Base-by-base conservation (phyloP, 2,888 invertebrate species). In the Nysson spinosus region DNA sequence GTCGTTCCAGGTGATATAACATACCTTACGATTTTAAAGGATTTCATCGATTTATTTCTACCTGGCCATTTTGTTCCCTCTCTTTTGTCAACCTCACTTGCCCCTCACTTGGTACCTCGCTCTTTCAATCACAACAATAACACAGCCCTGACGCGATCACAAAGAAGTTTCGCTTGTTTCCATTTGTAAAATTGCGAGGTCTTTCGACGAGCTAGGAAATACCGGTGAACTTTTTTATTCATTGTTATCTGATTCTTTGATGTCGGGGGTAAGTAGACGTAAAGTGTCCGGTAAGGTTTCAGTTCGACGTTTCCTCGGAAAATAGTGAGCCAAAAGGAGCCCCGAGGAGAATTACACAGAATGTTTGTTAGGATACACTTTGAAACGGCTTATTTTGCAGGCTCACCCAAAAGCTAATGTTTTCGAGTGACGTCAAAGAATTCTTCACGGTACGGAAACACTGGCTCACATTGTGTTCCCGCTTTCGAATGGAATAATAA, bases 211-310 rank as follows among this genome's bases (percentile, higher is more conserved):
- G 46, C 26, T 24, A 3, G n/a, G 17, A 5, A 3, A 1, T n/a
- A 30, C 16, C 12, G 1, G 1, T n/a, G 7, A 47, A 55, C 56
- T 56, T 61, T n/a, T n/a, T 61, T 61, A 61, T 47, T 61, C 46
- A 47, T 61, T 61, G 56, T 61, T 47, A 28, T 42, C 30, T 34
- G 20, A n/a, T 24, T 46, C 60, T 55, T 61, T 61, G 60, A 55
- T 42, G 42, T 56, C 30, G 56, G 6, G 28, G 47, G 32, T 26
- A 56, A 40, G 46, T 46, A 2, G 40, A 16, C 26, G 55, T 9
- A 34, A 39, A 35, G 26, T 39, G 55, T 19, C 32, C 7, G 46
- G 60, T 39, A 46, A 61, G 28, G 46, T 61, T 55, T 17, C 19
- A 22, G 40, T 47, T 40, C 40, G 40, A 7, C 34, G 39, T 20